Base-by-base conservation (phyloP, 2,113 vertebrate genomes). In the Heterotis niloticus region DNA sequence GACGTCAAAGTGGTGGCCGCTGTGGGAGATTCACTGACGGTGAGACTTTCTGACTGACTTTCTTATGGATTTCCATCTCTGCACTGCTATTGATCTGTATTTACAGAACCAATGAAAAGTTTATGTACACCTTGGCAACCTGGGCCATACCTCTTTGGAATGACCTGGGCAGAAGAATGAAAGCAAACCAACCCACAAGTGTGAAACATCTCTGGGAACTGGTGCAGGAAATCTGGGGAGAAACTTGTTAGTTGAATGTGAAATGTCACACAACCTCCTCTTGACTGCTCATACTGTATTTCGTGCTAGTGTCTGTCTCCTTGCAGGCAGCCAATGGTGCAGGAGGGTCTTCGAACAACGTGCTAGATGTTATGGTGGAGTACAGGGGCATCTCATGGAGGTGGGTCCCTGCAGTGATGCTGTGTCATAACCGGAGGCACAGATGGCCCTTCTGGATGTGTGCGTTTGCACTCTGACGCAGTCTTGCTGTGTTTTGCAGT, bases 381-480 rank as follows among this genome's bases (percentile, higher is more conserved):
- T 97, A 96, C 83, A 90, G 95, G 4, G 96, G 97, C 17, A 86
- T 98, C 34, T 95, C 97, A 11, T 98, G 93, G 90, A 94, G 96
- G 96, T 98, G 87, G 88, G 82, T 73, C 11, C 24, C 78, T 34
- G 17, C 18, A 10, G 24, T 73, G 20, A 5, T 64, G 75, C 83
- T 26, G 1, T 62, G 12, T 20, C 10, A 11, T 62, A 2, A 24
- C 56, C 23, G 26, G n/a, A 11, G 23, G 26, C 54, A 26, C n/a
- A 57, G 44, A 51, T 54, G 56, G 51, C 10, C 13, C 18, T 28
- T 57, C 56, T 44, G 34, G 34, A 44, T 44, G 34, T 57, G 10
- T 73, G 23, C 14, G n/a, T 17, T 59, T 24, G 52, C n/a, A 4
- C 29, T 20, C 44, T 20, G 7, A 20, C 57, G 71, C n/a, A n/a